Percentiles rank a stretch among this genome's conserved stretches.
phyloP scores from a whole-genome alignment of 2,888 invertebrate species.

The Gymnosoma rotundatum region DNA sequence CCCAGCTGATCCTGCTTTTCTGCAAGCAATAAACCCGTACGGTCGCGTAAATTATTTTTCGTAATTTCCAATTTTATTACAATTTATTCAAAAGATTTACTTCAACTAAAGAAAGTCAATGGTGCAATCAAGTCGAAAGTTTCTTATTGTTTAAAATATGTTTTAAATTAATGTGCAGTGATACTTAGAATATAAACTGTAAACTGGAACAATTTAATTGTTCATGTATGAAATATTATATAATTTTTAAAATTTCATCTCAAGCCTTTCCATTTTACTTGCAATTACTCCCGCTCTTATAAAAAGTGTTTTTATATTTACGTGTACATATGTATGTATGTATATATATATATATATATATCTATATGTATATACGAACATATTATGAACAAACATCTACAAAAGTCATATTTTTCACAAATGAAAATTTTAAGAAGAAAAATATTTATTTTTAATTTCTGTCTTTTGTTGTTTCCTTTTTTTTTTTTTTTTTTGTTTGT shows the following conservation, averaged over 20 bases:
- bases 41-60: no score
- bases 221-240: neutral
- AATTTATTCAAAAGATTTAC: no score
- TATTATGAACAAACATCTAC: conserved; percentile 4
- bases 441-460: conserved; percentile 65
- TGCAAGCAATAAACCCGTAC: no score
- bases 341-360: neutral
- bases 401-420: conserved; percentile 30
- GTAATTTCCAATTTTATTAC: no score
- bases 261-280: conserved; percentile 16
- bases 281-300: conserved; percentile 16
- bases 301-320: neutral
- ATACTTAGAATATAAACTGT: neutral
- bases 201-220: conserved; percentile 5
- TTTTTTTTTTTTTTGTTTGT: conserved; percentile 24
- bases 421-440: conserved; percentile 30
- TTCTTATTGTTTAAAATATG: neutral
- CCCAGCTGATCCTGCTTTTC: no score
- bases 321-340: neutral
- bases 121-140: neutral
- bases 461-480: neutral
- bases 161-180: neutral
- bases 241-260: conserved; percentile 22
- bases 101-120: no score
- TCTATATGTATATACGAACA: neutral